Evolutionary conservation across 2,888 invertebrate species (phyloP).

Genomic region (Synanthedon formicaeformis): DNA sequence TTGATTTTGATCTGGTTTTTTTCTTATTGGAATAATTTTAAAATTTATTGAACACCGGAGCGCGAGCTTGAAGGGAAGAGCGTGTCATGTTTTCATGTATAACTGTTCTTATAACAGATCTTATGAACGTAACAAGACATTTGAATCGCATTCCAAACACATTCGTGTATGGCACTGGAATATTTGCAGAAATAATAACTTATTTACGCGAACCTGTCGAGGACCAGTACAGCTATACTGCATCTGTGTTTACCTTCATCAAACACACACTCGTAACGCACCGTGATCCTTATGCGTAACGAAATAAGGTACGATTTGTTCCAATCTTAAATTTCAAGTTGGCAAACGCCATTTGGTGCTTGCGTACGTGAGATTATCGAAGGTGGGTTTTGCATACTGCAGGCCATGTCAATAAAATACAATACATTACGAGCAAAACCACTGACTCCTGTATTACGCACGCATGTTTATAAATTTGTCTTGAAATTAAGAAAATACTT

Average conservation of each 20-base stretch:
- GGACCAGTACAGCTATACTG: conserved; percentile 30
- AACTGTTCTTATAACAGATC: too few species aligned
- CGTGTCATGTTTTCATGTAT: too few species aligned
- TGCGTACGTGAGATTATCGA: conserved; percentile 48
- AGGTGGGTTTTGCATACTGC: conserved; percentile 61
- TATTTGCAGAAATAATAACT: conserved; percentile 51
- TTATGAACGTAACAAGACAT: conserved; percentile 1
- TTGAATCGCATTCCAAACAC: conserved; percentile 31
- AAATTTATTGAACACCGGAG: too few species aligned
- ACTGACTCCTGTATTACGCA: conserved; percentile 58
- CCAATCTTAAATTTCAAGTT: conserved; percentile 11
- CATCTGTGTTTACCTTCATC: conserved; percentile 13
- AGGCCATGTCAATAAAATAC: conserved; percentile 57
- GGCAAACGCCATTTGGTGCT: conserved; percentile 34
- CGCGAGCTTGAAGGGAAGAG: too few species aligned
- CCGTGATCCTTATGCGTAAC: not conserved
- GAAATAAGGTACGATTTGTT: conserved; percentile 7
- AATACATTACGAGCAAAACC: conserved; percentile 50
- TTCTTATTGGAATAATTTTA: too few species aligned
- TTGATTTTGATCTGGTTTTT: too few species aligned
- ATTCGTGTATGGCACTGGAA: conserved; percentile 41
- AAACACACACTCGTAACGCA: conserved; percentile 12
- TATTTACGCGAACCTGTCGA: conserved; percentile 34
- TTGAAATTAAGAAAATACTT: too few species aligned
- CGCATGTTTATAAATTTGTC: conserved; percentile 11